phyloP scores from a whole-genome alignment of 2,113 vertebrate species.

The Protomyctophum bolini region DNA sequence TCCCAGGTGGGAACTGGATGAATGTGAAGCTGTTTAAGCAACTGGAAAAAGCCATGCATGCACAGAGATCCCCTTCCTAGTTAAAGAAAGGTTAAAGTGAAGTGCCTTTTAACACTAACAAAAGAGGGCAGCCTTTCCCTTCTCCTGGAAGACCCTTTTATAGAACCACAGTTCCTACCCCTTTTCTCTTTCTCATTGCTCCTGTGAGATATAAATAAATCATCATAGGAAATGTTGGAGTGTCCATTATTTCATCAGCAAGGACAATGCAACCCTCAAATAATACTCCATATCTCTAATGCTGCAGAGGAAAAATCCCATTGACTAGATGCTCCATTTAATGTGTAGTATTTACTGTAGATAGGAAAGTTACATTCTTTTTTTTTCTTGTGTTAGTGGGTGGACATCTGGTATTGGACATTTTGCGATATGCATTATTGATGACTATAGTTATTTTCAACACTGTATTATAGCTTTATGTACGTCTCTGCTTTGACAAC shows the following conservation, averaged over 20 bases:
- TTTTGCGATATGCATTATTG: conserved; percentile 8
- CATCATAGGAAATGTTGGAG: conserved; percentile 22
- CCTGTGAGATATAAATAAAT: conserved; percentile 61
- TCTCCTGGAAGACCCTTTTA: conserved; percentile 60
- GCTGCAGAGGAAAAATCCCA: background rate
- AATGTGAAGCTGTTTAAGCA: background rate
- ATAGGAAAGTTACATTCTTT: conserved; percentile 10
- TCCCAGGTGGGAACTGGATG: conserved; percentile 36
- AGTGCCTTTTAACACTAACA: conserved; percentile 9
- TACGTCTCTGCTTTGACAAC: background rate
- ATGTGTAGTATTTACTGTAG: conserved; percentile 2
- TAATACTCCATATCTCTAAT: background rate
- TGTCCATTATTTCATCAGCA: conserved; percentile 14
- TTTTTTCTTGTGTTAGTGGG: conserved; percentile 7
- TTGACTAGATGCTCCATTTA: background rate
- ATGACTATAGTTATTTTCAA: conserved; percentile 6
- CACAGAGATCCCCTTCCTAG: conserved; percentile 9
- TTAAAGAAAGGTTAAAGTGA: conserved; percentile 22
- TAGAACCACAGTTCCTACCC: conserved; percentile 29
- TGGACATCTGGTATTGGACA: background rate
- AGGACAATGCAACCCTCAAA: conserved; percentile 22
- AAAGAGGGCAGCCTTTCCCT: conserved; percentile 19
- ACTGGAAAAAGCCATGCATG: conserved; percentile 32
- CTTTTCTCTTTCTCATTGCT: conserved; percentile 8
- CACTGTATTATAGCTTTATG: background rate